Evolutionary conservation across 2,113 vertebrate species (phyloP).

Genomic region (Mionectes macconnelli): DNA sequence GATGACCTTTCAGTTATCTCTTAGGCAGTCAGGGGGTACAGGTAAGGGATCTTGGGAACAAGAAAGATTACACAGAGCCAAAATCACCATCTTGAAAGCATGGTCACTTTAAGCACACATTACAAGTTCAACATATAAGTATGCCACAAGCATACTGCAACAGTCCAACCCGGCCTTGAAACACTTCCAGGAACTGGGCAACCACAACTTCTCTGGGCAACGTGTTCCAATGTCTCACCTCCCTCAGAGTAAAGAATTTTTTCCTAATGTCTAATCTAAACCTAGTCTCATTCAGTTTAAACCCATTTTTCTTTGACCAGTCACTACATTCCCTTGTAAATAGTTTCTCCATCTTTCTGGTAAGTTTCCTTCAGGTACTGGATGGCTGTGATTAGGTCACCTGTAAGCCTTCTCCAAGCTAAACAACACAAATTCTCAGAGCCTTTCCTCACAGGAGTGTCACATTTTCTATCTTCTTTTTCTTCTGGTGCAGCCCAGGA

Average conservation of each 20-base stretch:
- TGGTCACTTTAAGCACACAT: too few relatives aligned
- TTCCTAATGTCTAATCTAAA: not conserved
- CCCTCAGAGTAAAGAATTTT: not conserved
- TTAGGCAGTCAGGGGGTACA: too few relatives aligned
- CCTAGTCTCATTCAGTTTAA: not conserved
- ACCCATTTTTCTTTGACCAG: not conserved
- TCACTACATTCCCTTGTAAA: not conserved
- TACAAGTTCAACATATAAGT: too few relatives aligned
- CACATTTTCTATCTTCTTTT: not conserved
- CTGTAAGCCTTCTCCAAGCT: not conserved
- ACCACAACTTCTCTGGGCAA: not conserved
- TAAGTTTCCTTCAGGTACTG: not conserved
- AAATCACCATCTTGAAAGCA: too few relatives aligned
- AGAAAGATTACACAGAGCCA: too few relatives aligned
- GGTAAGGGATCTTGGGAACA: too few relatives aligned
- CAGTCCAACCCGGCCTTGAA: not conserved
- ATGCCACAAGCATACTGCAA: too few relatives aligned
- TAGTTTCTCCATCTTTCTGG: not conserved
- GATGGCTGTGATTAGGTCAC: not conserved
- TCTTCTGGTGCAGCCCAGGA: not conserved
- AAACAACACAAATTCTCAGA: not conserved
- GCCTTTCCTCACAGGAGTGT: not conserved
- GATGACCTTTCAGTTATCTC: too few relatives aligned
- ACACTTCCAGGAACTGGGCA: not conserved
- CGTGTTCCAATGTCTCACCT: not conserved